Percentiles rank a stretch among this genome's conserved stretches.
phyloP scores from a whole-genome alignment of 2,797 vertebrate genomes.

The Sebastes diaconus region DNA sequence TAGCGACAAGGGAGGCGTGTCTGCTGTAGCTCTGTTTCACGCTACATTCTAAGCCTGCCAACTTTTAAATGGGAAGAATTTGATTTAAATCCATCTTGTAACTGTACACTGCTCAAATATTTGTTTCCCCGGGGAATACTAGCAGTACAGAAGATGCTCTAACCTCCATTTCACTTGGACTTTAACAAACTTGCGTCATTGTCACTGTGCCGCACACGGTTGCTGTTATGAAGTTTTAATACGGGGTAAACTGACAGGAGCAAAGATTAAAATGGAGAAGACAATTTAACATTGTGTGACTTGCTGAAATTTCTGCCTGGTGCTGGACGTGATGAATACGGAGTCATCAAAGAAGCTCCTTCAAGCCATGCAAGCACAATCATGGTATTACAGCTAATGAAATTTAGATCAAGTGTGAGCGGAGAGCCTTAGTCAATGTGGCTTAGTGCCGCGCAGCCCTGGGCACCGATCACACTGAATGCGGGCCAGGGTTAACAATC shows the following conservation, averaged over 20 bases:
- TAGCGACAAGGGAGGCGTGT: too few relatives aligned
- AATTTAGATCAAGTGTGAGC: constrained; percentile 69
- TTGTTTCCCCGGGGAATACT: too few relatives aligned
- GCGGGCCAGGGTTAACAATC: constrained; percentile 66
- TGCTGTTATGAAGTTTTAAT: not conserved
- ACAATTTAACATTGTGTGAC: constrained; percentile 20
- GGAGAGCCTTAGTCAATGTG: constrained; percentile 56
- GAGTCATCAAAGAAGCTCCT: constrained; percentile 58
- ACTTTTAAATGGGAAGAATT: too few relatives aligned
- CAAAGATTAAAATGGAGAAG: not conserved
- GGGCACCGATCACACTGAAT: constrained; percentile 61
- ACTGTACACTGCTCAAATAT: too few relatives aligned
- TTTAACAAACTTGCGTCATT: not conserved
- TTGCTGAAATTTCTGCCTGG: constrained; percentile 30
- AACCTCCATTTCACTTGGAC: too few relatives aligned
- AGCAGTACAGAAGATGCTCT: too few relatives aligned
- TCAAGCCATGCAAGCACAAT: constrained; percentile 50
- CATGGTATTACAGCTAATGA: constrained; percentile 66
- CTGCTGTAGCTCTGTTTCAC: too few relatives aligned
- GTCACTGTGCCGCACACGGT: not conserved
- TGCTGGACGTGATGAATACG: constrained; percentile 36
- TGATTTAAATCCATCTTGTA: too few relatives aligned
- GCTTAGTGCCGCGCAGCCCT: constrained; percentile 47
- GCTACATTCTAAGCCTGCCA: too few relatives aligned
- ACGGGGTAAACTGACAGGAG: not conserved